A percentile compares a stretch with the other conserved stretches of the same genome.
Evolutionary conservation across 1,140 invertebrate genomes (phyloP).

Genomic region (Drosophila eugracilis): DNA sequence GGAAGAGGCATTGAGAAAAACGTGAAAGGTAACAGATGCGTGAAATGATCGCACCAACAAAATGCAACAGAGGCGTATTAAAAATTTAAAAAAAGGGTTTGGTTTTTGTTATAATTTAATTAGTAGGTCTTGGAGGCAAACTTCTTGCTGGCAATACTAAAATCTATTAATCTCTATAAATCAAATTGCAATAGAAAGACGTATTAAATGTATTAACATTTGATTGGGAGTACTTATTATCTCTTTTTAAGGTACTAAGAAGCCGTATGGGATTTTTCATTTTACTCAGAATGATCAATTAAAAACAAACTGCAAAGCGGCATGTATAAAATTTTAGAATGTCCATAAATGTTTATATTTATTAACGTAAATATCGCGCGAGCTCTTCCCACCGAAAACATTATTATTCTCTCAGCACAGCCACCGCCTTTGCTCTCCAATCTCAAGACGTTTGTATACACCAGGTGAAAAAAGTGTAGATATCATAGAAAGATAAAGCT

Average conservation of each 20-base stretch:
- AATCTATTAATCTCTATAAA: too few relatives aligned
- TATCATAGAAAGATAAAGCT: too few relatives aligned
- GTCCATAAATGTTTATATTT: conserved; percentile 35
- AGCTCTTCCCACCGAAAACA: conserved; percentile 3
- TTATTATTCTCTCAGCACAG: conserved; percentile 1
- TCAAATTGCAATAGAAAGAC: too few relatives aligned
- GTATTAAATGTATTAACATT: neutral
- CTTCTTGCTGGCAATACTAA: neutral
- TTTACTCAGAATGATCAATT: neutral
- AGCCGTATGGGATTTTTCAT: too few relatives aligned
- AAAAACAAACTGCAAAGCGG: conserved; percentile 4
- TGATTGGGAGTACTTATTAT: neutral
- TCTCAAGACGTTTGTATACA: conserved; percentile 4
- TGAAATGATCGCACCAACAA: conserved; percentile 26
- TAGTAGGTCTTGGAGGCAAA: neutral
- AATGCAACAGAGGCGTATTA: conserved; percentile 2
- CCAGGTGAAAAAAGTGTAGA: conserved; percentile 29
- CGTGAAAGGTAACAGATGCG: conserved; percentile 55
- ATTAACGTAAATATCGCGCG: conserved; percentile 30
- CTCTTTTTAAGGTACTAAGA: neutral
- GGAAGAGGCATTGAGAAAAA: conserved; percentile 37
- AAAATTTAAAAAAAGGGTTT: neutral
- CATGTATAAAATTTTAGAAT: conserved; percentile 16
- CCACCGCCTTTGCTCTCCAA: neutral
- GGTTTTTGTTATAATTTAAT: neutral